These are phyloP conservation scores for Orthosia cruda DNA, from an alignment of 2,888 invertebrate species.

Conservation along the genomic window DNA sequence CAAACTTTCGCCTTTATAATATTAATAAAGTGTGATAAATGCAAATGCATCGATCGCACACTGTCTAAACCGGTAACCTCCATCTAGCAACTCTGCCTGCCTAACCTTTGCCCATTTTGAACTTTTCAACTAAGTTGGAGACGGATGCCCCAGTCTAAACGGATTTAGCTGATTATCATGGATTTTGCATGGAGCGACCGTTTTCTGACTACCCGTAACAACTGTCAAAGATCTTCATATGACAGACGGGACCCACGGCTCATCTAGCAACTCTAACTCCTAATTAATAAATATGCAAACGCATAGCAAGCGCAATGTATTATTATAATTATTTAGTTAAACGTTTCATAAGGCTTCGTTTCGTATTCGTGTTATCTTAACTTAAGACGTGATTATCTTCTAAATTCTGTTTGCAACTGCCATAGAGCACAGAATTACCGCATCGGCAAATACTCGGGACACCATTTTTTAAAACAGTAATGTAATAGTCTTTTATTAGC, in stretches of 20 bases:
- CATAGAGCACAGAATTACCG: background rate
- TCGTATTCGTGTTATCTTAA: slow-evolving; percentile 69
- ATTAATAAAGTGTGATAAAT: too few relatives aligned
- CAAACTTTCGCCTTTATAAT: too few relatives aligned
- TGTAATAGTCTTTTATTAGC: too few relatives aligned
- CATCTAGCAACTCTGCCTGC: slow-evolving; percentile 66
- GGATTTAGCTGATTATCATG: too few relatives aligned
- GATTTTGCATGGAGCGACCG: too few relatives aligned
- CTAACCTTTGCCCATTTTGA: too few relatives aligned
- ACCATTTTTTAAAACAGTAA: background rate
- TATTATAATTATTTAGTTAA: slow-evolving; percentile 79
- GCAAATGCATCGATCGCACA: background rate
- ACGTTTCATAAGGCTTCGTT: slow-evolving; percentile 75
- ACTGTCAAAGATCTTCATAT: too few relatives aligned
- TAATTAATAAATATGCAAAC: slow-evolving; percentile 76
- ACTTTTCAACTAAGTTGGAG: too few relatives aligned
- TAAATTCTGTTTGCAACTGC: slow-evolving; percentile 43
- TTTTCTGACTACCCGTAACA: too few relatives aligned
- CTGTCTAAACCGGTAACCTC: background rate
- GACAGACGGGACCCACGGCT: too few relatives aligned
- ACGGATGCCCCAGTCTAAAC: too few relatives aligned
- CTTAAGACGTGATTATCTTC: slow-evolving; percentile 54
- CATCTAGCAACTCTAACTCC: slow-evolving; percentile 68
- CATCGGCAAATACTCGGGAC: background rate
- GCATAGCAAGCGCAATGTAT: slow-evolving; percentile 73